A percentile compares a stretch with the other conserved stretches of the same genome.
Evolutionary conservation across 2,797 vertebrate species (phyloP).

Genomic region (Danionella dracula): DNA sequence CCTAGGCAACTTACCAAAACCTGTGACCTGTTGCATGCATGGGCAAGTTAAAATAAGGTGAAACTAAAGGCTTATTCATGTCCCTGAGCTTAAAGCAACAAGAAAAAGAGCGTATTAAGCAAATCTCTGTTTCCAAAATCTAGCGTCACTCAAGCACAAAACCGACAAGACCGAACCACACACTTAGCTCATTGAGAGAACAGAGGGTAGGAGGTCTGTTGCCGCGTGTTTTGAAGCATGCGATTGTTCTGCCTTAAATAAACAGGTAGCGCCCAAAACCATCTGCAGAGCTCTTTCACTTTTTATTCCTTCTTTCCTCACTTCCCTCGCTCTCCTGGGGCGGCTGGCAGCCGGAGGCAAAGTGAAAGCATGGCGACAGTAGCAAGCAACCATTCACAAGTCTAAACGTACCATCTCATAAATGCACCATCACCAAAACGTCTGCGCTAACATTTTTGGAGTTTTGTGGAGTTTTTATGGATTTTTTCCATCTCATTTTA

Average conservation of each 20-base stretch:
- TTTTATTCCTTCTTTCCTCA: slow-evolving; percentile 25
- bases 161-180: slow-evolving; percentile 50
- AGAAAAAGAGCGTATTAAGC: slow-evolving; percentile 60
- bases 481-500: no score
- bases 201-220: slow-evolving; percentile 33
- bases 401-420: neutral
- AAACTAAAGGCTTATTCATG: neutral
- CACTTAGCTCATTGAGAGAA: slow-evolving; percentile 45
- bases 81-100: slow-evolving; percentile 64
- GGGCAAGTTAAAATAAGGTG: slow-evolving; percentile 14
- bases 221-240: slow-evolving; percentile 51
- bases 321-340: slow-evolving; percentile 7
- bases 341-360: slow-evolving; percentile 6
- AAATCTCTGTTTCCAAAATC: slow-evolving; percentile 58
- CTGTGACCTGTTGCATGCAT: slow-evolving; percentile 19
- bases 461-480: no score
- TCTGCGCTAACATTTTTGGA: no score
- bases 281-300: slow-evolving; percentile 29
- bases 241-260: slow-evolving; percentile 53
- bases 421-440: neutral
- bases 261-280: slow-evolving; percentile 51
- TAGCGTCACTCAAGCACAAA: slow-evolving; percentile 46
- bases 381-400: slow-evolving; percentile 30
- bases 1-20: slow-evolving; percentile 37
- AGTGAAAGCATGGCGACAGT: slow-evolving; percentile 14